Percentiles rank a stretch among this genome's conserved stretches.
phyloP scores from a whole-genome alignment of 2,797 vertebrate genomes.

The Artibeus jamaicensis region DNA sequence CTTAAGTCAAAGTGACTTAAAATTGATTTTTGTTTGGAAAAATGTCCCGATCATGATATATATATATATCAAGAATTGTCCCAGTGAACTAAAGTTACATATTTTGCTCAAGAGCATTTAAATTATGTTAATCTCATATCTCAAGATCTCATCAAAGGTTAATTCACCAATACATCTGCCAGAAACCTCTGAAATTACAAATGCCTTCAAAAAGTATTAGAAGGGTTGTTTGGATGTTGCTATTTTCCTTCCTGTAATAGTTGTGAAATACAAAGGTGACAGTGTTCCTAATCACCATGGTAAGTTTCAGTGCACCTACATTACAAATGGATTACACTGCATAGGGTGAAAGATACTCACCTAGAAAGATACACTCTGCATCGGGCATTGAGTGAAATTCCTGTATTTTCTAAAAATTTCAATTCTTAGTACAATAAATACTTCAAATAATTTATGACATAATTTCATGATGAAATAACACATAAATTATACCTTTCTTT shows the following conservation, averaged over 20 bases:
- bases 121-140: conserved; percentile 78
- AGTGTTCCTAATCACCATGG: neutral
- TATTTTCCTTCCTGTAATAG: conserved; percentile 70
- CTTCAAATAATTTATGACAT: neutral
- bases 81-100: conserved; percentile 60
- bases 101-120: conserved; percentile 79
- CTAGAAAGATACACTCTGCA: neutral
- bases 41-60: neutral
- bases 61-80: conserved; percentile 67
- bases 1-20: conserved; percentile 13
- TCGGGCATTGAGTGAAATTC: neutral
- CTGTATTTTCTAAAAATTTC: neutral
- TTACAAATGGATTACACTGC: neutral
- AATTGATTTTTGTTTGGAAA: conserved; percentile 50
- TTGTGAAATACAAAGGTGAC: conserved; percentile 57
- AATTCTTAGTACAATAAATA: neutral
- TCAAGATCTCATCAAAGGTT: conserved; percentile 78
- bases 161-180: conserved; percentile 81
- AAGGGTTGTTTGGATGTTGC: conserved; percentile 62
- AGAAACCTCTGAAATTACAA: conserved; percentile 75
- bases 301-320: neutral
- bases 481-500: neutral
- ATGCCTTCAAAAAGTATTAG: conserved; percentile 75
- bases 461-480: neutral
- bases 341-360: neutral